Conservation (phyloP, 92 coral and sea anemone species). For the Epizoanthus ramosus region DNA sequence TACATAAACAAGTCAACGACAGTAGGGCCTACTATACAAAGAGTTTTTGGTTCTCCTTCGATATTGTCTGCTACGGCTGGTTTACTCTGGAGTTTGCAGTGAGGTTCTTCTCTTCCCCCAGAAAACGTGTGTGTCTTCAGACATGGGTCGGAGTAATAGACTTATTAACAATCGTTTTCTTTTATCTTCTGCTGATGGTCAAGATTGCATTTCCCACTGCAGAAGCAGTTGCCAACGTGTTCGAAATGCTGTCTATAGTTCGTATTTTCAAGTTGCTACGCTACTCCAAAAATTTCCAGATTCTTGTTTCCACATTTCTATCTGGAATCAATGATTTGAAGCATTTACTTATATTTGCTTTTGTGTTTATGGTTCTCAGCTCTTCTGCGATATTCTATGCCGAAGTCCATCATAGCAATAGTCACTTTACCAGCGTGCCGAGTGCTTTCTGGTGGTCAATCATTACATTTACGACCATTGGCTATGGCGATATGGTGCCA, state of each 20-base stretch:
- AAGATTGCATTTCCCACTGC: constrained; percentile 68
- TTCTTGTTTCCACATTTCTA: constrained; percentile 68
- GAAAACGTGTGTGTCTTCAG: constrained; percentile 69
- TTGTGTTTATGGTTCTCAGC: constrained; percentile 63
- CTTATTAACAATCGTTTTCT: constrained; percentile 68
- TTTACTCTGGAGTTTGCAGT: constrained; percentile 78
- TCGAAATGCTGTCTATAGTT: constrained; percentile 64
- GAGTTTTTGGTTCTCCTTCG: constrained; percentile 73
- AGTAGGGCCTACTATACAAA: constrained; percentile 5
- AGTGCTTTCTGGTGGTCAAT: constrained; percentile 93
- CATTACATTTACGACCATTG: constrained; percentile 80
- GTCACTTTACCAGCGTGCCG: constrained; percentile 71
- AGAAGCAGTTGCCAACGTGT: constrained; percentile 29
- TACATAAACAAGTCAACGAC: constrained; percentile 8
- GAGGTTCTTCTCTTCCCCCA: constrained; percentile 73
- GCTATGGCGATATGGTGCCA: constrained; percentile 87
- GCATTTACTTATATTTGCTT: constrained; percentile 65
- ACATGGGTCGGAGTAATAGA: constrained; percentile 72
- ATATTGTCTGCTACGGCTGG: constrained; percentile 82
- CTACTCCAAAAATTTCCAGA: constrained; percentile 73
- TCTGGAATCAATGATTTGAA: constrained; percentile 73
- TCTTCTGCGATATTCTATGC: constrained; percentile 76
- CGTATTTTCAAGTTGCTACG: constrained; percentile 80
- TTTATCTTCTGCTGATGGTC: constrained; percentile 66
- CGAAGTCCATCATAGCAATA: constrained; percentile 49